These are phyloP conservation scores for Myioborus melanocephalus DNA, from an alignment of 2,797 vertebrate species.

Conservation along the genomic window DNA sequence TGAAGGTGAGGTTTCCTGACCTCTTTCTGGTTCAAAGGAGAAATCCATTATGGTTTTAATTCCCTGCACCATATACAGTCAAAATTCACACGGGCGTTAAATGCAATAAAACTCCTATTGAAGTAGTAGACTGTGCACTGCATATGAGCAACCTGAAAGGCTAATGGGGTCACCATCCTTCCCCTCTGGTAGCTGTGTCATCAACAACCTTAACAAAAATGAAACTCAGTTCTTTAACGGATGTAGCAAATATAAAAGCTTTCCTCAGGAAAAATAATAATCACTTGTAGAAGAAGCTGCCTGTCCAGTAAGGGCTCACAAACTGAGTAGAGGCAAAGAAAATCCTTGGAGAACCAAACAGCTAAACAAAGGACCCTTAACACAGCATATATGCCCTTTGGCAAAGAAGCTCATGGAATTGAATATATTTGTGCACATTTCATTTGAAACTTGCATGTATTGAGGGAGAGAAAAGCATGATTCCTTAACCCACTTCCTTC, in stretches of 20 bases:
- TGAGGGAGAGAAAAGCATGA: neutral
- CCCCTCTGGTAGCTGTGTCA: neutral
- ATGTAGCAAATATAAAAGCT: neutral
- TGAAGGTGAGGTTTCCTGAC: neutral
- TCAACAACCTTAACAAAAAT: neutral
- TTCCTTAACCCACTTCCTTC: neutral
- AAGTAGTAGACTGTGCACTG: neutral
- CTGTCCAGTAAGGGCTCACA: neutral
- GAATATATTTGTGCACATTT: neutral
- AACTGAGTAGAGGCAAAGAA: neutral
- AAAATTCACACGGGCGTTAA: neutral
- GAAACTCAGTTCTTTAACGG: neutral
- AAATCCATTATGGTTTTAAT: conserved; percentile 43
- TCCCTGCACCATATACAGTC: neutral
- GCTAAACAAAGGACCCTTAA: neutral
- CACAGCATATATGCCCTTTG: neutral
- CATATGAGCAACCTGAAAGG: conserved; percentile 26
- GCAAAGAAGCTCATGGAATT: neutral
- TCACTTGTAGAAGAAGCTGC: neutral
- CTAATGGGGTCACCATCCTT: neutral
- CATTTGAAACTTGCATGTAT: neutral
- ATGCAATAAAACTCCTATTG: neutral
- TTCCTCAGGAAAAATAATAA: neutral
- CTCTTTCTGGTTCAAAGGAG: conserved; percentile 26
- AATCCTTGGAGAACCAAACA: neutral